These are phyloP conservation scores for Deroptyus accipitrinus DNA, from an alignment of 2,113 vertebrate genomes.

Conservation along the genomic window DNA sequence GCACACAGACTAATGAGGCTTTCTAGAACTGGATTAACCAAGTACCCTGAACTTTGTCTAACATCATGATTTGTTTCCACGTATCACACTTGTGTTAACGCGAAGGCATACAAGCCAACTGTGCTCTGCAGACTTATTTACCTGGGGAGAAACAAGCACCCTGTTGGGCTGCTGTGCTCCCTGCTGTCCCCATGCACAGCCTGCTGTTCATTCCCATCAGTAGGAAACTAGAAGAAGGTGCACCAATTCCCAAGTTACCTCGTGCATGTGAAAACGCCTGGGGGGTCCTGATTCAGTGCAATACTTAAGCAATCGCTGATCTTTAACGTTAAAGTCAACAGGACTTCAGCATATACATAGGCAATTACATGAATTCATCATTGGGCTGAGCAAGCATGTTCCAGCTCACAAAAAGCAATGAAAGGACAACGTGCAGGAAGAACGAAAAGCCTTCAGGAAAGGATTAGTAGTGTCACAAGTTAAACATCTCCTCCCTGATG, in stretches of 20 bases:
- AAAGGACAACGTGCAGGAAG: constrained; percentile 59
- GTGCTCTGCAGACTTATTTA: not conserved
- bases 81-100: rapidly evolving
- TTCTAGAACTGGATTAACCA: not conserved
- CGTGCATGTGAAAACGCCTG: not conserved
- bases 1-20: not conserved
- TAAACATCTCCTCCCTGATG: constrained; percentile 68
- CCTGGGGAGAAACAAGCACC: rapidly evolving
- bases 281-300: constrained; percentile 46
- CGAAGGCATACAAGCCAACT: not conserved
- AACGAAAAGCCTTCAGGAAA: constrained; percentile 67
- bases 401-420: constrained; percentile 58
- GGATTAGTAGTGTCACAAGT: constrained; percentile 65
- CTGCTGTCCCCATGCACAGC: rapidly evolving
- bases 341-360: constrained; percentile 1
- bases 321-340: constrained; percentile 52
- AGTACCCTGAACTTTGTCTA: not conserved
- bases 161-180: rapidly evolving
- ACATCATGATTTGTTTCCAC: rapidly evolving
- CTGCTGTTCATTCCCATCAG: not conserved
- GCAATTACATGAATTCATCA: constrained; percentile 50
- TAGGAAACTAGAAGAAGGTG: not conserved
- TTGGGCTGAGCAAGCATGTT: constrained; percentile 54
- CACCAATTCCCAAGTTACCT: not conserved
- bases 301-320: constrained; percentile 44